A percentile compares a stretch with the other conserved stretches of the same genome.
Conservation (phyloP, 1,140 invertebrate species). For the Dreissena rostriformis region DNA sequence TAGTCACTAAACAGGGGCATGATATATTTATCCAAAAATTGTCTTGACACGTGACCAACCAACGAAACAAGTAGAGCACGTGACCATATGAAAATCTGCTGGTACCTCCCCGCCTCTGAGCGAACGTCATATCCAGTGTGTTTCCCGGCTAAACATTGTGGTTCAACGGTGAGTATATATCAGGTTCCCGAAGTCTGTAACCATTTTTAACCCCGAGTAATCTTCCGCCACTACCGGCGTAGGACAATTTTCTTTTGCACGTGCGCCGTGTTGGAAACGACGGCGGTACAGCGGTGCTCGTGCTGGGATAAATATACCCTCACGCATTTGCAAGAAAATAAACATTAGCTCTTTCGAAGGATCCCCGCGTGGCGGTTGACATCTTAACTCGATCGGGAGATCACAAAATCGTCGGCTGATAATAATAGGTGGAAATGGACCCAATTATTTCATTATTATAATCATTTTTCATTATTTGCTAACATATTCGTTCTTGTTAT, state of each 20-base stretch:
- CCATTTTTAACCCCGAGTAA: too few species aligned
- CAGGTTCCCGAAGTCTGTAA: too few species aligned
- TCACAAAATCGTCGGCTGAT: conserved; percentile 29
- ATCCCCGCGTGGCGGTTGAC: conserved; percentile 29
- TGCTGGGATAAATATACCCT: conserved; percentile 56
- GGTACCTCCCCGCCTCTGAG: too few species aligned
- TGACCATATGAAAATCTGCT: too few species aligned
- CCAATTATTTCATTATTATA: conserved; percentile 53
- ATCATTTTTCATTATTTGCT: conserved; percentile 45
- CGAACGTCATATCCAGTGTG: too few species aligned
- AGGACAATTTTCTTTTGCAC: conserved; percentile 43
- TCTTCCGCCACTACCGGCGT: too few species aligned
- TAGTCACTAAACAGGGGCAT: too few species aligned
- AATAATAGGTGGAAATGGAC: conserved; percentile 35
- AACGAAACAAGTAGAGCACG: too few species aligned
- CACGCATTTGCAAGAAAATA: conserved; percentile 43
- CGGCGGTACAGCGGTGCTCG: conserved; percentile 34
- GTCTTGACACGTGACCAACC: too few species aligned
- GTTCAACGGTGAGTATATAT: too few species aligned
- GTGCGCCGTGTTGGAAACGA: conserved; percentile 42
- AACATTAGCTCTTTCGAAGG: conserved; percentile 26
- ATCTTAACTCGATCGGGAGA: neutral
- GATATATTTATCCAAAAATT: too few species aligned
- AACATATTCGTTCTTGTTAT: conserved; percentile 50
- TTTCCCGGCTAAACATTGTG: too few species aligned